Percentiles rank a stretch among this genome's conserved stretches.
Conservation (phyloP, 2,888 invertebrate genomes). For the Charanyca ferruginea region DNA sequence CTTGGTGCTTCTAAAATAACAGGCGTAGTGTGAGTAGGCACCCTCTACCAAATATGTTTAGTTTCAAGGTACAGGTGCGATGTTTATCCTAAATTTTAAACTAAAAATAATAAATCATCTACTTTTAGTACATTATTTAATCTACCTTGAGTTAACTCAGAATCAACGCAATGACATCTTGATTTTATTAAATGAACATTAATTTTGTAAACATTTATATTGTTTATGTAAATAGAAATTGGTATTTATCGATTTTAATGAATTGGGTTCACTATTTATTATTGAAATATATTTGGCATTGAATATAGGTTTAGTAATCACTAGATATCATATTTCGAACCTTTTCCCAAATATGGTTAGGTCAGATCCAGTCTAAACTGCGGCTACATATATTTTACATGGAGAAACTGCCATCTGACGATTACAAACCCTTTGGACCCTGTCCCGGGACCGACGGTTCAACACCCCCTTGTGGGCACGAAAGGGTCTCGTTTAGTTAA, state of each 20-base stretch:
- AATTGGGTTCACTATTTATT: neutral
- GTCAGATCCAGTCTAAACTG: neutral
- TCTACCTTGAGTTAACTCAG: too few species aligned
- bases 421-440: slow-evolving; percentile 22
- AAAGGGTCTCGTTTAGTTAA: slow-evolving; percentile 31
- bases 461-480: slow-evolving; percentile 23
- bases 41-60: too few species aligned
- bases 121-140: neutral
- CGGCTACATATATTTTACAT: slow-evolving; percentile 29
- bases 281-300: neutral
- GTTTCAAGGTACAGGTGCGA: too few species aligned
- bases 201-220: neutral
- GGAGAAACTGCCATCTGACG: slow-evolving; percentile 6
- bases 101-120: neutral
- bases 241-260: slow-evolving; percentile 2
- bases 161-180: too few species aligned
- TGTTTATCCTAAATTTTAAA: too few species aligned
- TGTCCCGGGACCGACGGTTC: slow-evolving; percentile 2
- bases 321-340: neutral
- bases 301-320: too few species aligned
- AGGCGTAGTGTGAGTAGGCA: too few species aligned
- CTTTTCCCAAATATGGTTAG: neutral
- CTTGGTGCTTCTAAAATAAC: too few species aligned
- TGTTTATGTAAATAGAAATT: neutral
- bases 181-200: too few species aligned